These are phyloP conservation scores for Gandaritis pyraliata DNA, from an alignment of 2,888 invertebrate species.

Conservation along the genomic window DNA sequence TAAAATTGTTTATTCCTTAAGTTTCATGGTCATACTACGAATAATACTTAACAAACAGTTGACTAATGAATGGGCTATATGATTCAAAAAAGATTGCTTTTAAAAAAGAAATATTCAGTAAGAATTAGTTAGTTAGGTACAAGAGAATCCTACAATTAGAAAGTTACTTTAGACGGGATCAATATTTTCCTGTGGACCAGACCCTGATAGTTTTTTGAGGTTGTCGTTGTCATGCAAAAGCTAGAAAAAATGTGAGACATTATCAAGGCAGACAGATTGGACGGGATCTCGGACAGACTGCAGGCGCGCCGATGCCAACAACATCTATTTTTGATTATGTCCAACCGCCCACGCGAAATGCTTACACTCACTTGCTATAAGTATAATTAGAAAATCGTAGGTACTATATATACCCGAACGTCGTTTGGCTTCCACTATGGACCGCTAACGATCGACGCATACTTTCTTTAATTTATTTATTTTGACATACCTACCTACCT, in stretches of 20 bases:
- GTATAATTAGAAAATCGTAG: conserved; percentile 74
- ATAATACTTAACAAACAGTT: not conserved
- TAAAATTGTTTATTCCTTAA: conserved; percentile 7
- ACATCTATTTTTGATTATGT: conserved; percentile 69
- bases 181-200: not conserved
- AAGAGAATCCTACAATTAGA: no score
- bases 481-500: not conserved
- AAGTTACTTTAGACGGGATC: no score
- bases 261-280: conserved; percentile 52
- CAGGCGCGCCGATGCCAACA: conserved; percentile 72
- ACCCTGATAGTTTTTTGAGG: not conserved
- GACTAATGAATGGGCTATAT: no score
- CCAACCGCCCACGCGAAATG: conserved; percentile 77
- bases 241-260: conserved; percentile 44
- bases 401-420: conserved; percentile 64
- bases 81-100: no score
- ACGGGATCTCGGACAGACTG: conserved; percentile 50
- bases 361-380: conserved; percentile 81
- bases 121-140: no score
- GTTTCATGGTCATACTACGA: conserved; percentile 5
- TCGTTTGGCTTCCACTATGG: conserved; percentile 46
- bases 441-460: conserved; percentile 31
- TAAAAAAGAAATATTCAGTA: no score
- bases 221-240: conserved; percentile 21
- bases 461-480: conserved; percentile 5